Evolutionary conservation across 2,888 invertebrate species (phyloP), one percentile per base, ranked within the genome.

Genomic region (Sinhomidia bicolor): DNA sequence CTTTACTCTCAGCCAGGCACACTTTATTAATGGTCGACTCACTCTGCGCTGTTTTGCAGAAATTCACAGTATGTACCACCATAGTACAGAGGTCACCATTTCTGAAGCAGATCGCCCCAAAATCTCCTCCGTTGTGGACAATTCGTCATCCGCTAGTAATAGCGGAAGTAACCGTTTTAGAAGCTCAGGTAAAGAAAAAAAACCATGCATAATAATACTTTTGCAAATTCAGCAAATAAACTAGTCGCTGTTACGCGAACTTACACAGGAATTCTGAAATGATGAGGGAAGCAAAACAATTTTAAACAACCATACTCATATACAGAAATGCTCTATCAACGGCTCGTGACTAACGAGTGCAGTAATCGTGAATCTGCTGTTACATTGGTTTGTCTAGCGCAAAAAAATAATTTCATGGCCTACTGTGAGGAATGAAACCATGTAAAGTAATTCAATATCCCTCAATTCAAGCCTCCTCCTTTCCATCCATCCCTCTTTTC

Each of bases 1-100:
- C 26, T 89, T 90, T 23, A 20, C 32, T 23, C 82, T 90, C 23
- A 62, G 44, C 74, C 84, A 51, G 57, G 74, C 82, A 32, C 87
- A 90, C 57, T 90, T 90, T 51, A 71, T 81, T 71, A 82, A 85
- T 84, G 90, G 90, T 84, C 89, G 86, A 44, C 87, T 90, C 60
- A 87, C 54, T 47, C 85, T 90, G 20, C 74, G 86, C 32, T 90
- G 90, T 41, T 80, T 89, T 47, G 89, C 90, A 10, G 65, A 87
- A 81, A 90, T 90, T 17, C 83, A 82, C 51, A 79, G 87, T 26
- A 81, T 78, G 80, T 90, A 87, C 68, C 86, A 90, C 57, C 79
- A 90, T 20, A 90, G 80, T 23, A 29, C 85, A 20, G 89, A 89
- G 47, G 32, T 78, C 10, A 81, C 71, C 17, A 90, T 90, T 86